Evolutionary conservation across 2,888 invertebrate species (phyloP).

Genomic region (Papilio gigon): DNA sequence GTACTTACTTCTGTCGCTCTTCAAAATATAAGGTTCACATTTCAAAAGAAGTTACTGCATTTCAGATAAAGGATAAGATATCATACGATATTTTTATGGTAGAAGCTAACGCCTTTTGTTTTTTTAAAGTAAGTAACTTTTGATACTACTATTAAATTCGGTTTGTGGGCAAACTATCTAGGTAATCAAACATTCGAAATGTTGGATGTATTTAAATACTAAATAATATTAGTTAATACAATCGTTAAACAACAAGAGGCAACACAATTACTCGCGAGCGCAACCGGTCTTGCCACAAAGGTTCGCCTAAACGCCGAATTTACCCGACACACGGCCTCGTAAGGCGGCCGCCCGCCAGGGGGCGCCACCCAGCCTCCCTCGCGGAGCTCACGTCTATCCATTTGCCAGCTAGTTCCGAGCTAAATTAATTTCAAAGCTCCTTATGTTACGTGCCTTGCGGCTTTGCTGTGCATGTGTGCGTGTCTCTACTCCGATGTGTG

Average conservation of each 20-base stretch:
- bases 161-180: neutral
- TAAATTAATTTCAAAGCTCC: constrained; percentile 83
- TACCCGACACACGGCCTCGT: constrained; percentile 63
- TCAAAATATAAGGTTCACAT: no score
- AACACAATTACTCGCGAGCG: constrained; percentile 75
- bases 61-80: no score
- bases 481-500: constrained; percentile 51
- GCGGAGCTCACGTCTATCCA: constrained; percentile 81
- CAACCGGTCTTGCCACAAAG: constrained; percentile 76
- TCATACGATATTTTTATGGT: no score
- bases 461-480: constrained; percentile 74
- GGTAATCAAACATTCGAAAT: neutral
- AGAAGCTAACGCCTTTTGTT: no score
- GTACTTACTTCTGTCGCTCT: no score
- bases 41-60: no score
- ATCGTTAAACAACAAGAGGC: constrained; percentile 48
- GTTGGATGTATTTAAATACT: constrained; percentile 13
- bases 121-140: neutral
- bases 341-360: constrained; percentile 50
- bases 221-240: constrained; percentile 29
- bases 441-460: constrained; percentile 83
- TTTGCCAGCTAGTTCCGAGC: constrained; percentile 83
- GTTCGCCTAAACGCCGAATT: constrained; percentile 80
- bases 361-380: constrained; percentile 57
- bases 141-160: neutral